These are phyloP conservation scores for Poecilus cupreus DNA, from an alignment of 2,888 invertebrate genomes.

Conservation along the genomic window DNA sequence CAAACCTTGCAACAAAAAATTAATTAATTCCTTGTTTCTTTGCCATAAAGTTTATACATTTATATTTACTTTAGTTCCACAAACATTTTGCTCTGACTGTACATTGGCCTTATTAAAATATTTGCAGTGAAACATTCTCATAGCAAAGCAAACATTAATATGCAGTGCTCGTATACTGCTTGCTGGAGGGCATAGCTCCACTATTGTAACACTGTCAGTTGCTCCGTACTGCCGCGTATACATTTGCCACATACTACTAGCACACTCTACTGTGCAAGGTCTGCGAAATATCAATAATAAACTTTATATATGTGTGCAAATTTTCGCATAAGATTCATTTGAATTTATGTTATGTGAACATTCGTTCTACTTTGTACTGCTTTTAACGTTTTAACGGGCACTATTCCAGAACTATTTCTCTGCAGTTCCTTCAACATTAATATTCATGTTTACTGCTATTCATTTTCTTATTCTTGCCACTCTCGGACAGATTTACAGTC, in stretches of 20 bases:
- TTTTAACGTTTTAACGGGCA: background rate
- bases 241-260: background rate
- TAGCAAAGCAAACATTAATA: conserved; percentile 39
- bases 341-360: conserved; percentile 23
- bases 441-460: too few species aligned
- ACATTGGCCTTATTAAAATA: conserved; percentile 39
- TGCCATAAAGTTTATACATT: conserved; percentile 35
- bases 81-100: conserved; percentile 7
- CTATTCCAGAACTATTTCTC: background rate
- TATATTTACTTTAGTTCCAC: conserved; percentile 42
- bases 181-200: background rate
- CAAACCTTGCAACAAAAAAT: background rate
- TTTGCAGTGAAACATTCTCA: conserved; percentile 31
- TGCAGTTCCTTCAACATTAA: background rate
- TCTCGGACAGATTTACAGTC: too few species aligned
- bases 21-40: conserved; percentile 32
- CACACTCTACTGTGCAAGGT: background rate
- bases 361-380: conserved; percentile 16
- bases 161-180: conserved; percentile 23
- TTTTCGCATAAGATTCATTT: conserved; percentile 31
- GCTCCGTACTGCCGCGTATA: background rate
- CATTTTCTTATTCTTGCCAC: too few species aligned
- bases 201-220: background rate
- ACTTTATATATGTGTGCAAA: conserved; percentile 34
- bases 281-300: conserved; percentile 38